phyloP scores from a whole-genome alignment of 2,888 invertebrate genomes.

The Reticulitermes lucifugus region DNA sequence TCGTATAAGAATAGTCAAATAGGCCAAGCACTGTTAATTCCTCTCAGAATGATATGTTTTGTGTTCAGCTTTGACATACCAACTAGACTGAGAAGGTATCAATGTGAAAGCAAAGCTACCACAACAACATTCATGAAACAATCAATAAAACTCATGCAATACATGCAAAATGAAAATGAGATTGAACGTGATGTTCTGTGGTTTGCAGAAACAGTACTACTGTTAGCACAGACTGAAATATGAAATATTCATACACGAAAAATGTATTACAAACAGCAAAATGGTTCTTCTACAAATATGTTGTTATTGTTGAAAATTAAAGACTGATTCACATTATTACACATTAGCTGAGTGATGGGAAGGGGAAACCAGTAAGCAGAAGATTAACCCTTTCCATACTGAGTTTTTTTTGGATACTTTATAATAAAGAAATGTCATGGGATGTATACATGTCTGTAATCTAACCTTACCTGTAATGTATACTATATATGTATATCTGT shows the following conservation, averaged over 20 bases:
- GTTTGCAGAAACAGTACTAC: background rate
- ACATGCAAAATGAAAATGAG: background rate
- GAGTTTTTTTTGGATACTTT: too few species aligned
- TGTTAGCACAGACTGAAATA: background rate
- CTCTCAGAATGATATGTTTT: background rate
- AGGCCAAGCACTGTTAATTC: background rate
- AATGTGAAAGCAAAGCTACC: background rate
- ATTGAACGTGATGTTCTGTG: background rate
- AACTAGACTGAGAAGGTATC: background rate
- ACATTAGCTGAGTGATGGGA: background rate
- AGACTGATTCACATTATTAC: slow-evolving; percentile 27
- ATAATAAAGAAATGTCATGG: too few species aligned
- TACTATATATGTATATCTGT: too few species aligned
- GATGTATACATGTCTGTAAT: too few species aligned
- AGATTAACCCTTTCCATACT: background rate
- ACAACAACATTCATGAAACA: background rate
- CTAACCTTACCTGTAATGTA: too few species aligned
- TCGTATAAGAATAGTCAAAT: background rate
- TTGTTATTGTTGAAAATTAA: slow-evolving; percentile 26
- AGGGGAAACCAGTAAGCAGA: background rate
- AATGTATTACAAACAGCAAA: slow-evolving; percentile 1
- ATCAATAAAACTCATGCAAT: background rate
- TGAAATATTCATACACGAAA: background rate
- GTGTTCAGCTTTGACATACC: background rate
- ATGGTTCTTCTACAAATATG: background rate